These are phyloP conservation scores for Sepiola atlantica DNA, from an alignment of 2,888 invertebrate genomes.

Conservation along the genomic window DNA sequence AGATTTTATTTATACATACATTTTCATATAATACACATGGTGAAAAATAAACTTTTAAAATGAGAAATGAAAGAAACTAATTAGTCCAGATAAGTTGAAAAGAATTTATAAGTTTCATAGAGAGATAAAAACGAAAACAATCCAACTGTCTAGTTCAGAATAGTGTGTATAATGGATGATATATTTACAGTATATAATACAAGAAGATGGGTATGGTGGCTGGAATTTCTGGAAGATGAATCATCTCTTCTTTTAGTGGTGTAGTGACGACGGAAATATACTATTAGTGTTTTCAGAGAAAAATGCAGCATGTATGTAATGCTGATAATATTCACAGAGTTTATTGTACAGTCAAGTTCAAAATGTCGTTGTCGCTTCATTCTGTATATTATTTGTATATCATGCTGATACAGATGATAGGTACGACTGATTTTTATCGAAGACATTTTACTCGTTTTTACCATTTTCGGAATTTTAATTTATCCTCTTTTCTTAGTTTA, in stretches of 20 bases:
- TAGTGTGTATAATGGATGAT: neutral
- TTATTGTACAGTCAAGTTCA: neutral
- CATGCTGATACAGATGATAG: neutral
- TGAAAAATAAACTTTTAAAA: neutral
- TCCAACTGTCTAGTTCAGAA: neutral
- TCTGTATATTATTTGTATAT: neutral
- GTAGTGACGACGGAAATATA: neutral
- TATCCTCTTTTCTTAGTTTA: neutral
- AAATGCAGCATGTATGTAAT: neutral
- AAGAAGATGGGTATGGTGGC: neutral
- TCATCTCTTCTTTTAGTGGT: neutral
- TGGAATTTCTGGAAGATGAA: neutral
- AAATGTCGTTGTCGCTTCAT: neutral
- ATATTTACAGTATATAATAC: neutral
- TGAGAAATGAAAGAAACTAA: neutral
- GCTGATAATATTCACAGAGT: neutral
- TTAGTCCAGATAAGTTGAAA: neutral
- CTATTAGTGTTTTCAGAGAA: neutral
- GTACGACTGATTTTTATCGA: neutral
- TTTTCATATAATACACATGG: neutral
- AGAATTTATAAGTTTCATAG: neutral
- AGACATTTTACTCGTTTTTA: neutral
- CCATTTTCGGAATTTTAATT: neutral
- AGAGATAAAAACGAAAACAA: neutral
- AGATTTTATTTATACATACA: constrained; percentile 22